Percentiles rank a stretch among this genome's conserved stretches.
phyloP scores from a whole-genome alignment of 2,113 vertebrate species.

The Pteruthius melanotis region DNA sequence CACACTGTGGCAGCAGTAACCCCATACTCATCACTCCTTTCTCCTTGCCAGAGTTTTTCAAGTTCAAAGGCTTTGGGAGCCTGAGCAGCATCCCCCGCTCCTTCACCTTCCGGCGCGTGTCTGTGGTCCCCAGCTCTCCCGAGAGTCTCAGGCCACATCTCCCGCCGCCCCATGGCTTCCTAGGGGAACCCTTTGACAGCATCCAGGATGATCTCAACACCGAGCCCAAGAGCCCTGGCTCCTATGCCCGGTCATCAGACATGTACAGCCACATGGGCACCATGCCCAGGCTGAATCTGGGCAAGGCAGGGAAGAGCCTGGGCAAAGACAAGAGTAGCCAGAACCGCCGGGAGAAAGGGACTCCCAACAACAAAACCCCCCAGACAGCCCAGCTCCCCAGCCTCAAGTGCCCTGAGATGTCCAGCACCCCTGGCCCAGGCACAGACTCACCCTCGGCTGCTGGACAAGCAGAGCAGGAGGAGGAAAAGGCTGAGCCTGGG shows the following conservation, averaged over 20 bases:
- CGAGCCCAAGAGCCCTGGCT: conserved; percentile 73
- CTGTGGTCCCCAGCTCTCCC: neutral
- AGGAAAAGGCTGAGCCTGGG: neutral
- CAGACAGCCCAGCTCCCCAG: neutral
- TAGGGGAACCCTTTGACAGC: conserved; percentile 32
- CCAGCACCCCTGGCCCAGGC: neutral
- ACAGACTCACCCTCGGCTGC: neutral
- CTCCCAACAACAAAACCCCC: neutral
- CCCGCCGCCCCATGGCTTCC: neutral
- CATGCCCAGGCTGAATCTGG: conserved; percentile 77
- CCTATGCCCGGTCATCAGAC: conserved; percentile 86
- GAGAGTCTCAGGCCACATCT: neutral
- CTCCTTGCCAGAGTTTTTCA: conserved; percentile 74
- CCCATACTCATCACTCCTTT: neutral
- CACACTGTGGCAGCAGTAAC: rapidly evolving
- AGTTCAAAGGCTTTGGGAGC: conserved; percentile 88
- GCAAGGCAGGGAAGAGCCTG: neutral
- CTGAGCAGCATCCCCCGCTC: conserved; percentile 81
- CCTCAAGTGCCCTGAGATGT: rapidly evolving
- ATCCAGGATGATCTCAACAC: conserved; percentile 81
- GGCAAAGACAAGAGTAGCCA: neutral
- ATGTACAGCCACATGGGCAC: conserved; percentile 93
- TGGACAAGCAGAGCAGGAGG: neutral
- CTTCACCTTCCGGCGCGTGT: conserved; percentile 64
- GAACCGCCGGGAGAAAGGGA: neutral